Evolutionary conservation across 2,888 invertebrate genomes (phyloP), one percentile per base, ranked within the genome.

Genomic region (Bellardia bayeri): DNA sequence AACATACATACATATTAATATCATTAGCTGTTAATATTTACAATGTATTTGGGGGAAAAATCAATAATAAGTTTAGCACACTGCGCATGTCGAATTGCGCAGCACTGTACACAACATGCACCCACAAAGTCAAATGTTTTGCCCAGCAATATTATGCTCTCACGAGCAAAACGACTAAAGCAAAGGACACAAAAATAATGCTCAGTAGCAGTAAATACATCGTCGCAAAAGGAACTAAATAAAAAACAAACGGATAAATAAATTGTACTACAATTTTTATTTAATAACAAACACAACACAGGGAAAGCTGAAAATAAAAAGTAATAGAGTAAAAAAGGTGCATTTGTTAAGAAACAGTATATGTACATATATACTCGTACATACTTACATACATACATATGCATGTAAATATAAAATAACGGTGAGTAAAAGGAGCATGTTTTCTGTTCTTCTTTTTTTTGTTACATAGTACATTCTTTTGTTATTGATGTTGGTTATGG

Each of bases 81-180:
- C 58, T 88, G 89, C 90, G 90, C 90, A 90, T 90, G 90, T 89
- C 88, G 80, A 82, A 85, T 85, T 89, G 90, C 90, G 90, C 89
- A 90, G 61, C 86, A 88, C 82, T 76, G 66, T 68, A 54, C 69
- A 11, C 56, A 61, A 42, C 9, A 66, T 66, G 75, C 75, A 87
- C 71, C 84, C 72, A 75, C 80, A 86, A 87, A 83, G 85, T 84
- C 87, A 75, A 81, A 72, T 68, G 72, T 74, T 79, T 87, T 81
- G 78, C 68, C 23, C 11, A 75, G 54, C n/a, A 82, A 42, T 33
- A 42, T 37, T 66, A 51, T 51, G 58, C 79, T 71, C 79, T 82
- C 85, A 40, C 64, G 58, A 56, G 51, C n/a, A 66, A 51, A 74
- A 54, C 13, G 58, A 63, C 75, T 54, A 81, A 81, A 30, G 81